These are phyloP conservation scores for Calliphora vomitoria DNA, from an alignment of 2,888 invertebrate species.

Conservation along the genomic window DNA sequence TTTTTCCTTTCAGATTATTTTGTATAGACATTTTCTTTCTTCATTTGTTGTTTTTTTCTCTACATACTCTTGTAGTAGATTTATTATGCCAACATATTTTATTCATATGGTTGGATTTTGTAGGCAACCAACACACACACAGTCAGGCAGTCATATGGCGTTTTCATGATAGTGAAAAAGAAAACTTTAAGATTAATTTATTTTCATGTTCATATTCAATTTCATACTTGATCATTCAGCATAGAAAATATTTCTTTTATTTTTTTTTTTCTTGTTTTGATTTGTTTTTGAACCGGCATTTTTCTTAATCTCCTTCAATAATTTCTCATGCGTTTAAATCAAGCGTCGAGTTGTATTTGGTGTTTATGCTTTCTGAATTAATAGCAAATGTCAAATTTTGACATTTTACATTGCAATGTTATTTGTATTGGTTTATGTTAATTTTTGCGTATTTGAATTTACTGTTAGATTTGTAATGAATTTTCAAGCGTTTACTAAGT, in stretches of 20 bases:
- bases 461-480: too few species aligned
- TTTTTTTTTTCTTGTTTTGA: too few species aligned
- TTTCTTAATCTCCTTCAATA: slow-evolving; percentile 32
- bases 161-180: slow-evolving; percentile 13
- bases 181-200: slow-evolving; percentile 15
- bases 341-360: slow-evolving; percentile 5
- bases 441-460: neutral
- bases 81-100: slow-evolving; percentile 3
- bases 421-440: neutral
- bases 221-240: slow-evolving; percentile 30
- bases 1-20: slow-evolving; percentile 28
- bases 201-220: slow-evolving; percentile 39
- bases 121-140: neutral
- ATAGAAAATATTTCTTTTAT: slow-evolving; percentile 3
- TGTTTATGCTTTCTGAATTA: slow-evolving; percentile 53
- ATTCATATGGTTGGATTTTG: slow-evolving; percentile 17
- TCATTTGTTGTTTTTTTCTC: neutral
- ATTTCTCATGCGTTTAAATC: slow-evolving; percentile 38
- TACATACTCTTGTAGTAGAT: neutral
- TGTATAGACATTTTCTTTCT: slow-evolving; percentile 49
- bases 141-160: slow-evolving; percentile 9
- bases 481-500: too few species aligned
- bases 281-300: neutral
- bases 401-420: slow-evolving; percentile 35
- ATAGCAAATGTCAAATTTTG: slow-evolving; percentile 48